Percentiles rank a stretch among this genome's conserved stretches.
Conservation (phyloP, 2,113 vertebrate genomes). For the Vanacampus margaritifer region DNA sequence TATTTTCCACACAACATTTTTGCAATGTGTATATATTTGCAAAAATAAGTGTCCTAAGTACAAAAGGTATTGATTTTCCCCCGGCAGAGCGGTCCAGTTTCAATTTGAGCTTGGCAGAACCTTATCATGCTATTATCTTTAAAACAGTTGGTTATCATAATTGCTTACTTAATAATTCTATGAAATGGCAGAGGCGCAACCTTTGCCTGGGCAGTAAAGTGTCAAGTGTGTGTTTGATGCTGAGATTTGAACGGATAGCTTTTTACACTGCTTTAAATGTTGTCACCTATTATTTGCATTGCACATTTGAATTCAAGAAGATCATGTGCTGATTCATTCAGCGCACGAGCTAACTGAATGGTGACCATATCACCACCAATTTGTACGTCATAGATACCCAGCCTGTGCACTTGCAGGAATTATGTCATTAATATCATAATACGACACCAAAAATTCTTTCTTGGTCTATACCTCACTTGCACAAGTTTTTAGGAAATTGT, state of each 20-base stretch:
- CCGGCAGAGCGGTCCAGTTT: slow-evolving; percentile 52
- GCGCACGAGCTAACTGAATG: neutral
- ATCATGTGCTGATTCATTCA: neutral
- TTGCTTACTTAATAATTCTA: slow-evolving; percentile 87
- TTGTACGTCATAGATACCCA: neutral
- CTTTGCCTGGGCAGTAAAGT: slow-evolving; percentile 72
- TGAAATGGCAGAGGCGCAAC: slow-evolving; percentile 66
- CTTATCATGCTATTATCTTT: slow-evolving; percentile 79
- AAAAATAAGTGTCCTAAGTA: slow-evolving; percentile 11
- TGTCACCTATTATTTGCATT: slow-evolving; percentile 22
- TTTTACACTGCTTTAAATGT: slow-evolving; percentile 19
- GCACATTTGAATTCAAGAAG: neutral
- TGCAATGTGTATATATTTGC: slow-evolving; percentile 2
- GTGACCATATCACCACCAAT: neutral
- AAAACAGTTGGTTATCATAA: slow-evolving; percentile 78
- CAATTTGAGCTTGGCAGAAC: slow-evolving; percentile 60
- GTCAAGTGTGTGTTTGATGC: slow-evolving; percentile 63
- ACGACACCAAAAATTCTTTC: neutral
- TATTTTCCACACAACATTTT: slow-evolving; percentile 3
- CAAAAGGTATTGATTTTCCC: slow-evolving; percentile 55
- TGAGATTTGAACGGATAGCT: slow-evolving; percentile 50
- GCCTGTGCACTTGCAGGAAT: neutral
- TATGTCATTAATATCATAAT: neutral
- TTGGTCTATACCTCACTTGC: too few species aligned
- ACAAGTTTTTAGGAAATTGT: too few species aligned